Base-by-base conservation (phyloP, 2,113 vertebrate genomes). In the Alligator sinensis region DNA sequence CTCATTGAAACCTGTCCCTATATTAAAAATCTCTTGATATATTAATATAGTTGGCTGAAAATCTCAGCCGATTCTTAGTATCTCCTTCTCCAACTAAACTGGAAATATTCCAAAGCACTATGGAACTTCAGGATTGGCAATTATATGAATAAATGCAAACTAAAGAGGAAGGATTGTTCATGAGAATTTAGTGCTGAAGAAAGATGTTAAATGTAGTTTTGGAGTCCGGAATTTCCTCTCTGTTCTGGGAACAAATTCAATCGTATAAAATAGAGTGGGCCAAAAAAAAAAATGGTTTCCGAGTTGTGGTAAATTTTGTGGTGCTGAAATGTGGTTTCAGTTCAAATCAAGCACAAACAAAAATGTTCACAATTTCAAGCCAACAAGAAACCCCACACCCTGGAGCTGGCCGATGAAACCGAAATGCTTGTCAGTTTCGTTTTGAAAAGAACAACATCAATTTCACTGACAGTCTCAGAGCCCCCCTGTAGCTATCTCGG, bases 61-160 rank as follows among this genome's bases (percentile, higher is more conserved):
- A 88, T 34, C 18, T 17, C 3, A 80, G 14, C 21, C 30, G 19
- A 11, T 58, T 77, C 64, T 75, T 79, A 78, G 47, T 6, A 88
- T 6, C 1, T 84, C 5, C 6, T 70, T 18, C 47, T 59, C 62
- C 10, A 34, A 14, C 3, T 24, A 8, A 22, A 38, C 77, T 54
- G 25, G 90, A 79, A 11, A 84, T 28, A 34, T 11, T 27, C 27
- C n/a, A 28, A 4, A 13, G 64, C 74, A 89, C 68, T 10, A 68
- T 85, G 14, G 68, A 85, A 74, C 3, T 47, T 47, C 5, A 74
- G 25, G 30, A 79, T 1, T 16, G 81, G 30, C 22, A 88, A 82
- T 74, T 55, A 62, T 0, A 1, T 9, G 54, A 92, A 14, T 24
- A 90, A 87, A 83, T 0, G 0, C 38, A 28, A 87, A 85, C 81